Base-by-base conservation (phyloP, 2,888 invertebrate genomes). In the Amitus sp. region DNA sequence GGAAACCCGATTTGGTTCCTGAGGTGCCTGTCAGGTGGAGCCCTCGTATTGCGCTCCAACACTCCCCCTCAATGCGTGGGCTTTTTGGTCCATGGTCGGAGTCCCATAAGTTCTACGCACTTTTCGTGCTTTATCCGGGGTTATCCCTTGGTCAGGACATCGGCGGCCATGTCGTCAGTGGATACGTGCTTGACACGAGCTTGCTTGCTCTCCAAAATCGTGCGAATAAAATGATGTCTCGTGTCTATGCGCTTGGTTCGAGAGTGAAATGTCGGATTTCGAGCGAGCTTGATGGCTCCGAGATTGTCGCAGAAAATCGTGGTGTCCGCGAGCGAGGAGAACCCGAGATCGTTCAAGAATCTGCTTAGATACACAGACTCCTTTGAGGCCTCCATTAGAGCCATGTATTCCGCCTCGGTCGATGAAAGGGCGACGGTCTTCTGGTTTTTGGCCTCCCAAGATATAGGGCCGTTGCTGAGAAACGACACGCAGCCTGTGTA, bases 221-320 rank as follows among this genome's bases (percentile, higher is more conserved):
- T 33, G 6, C 62, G 45, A 13, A 62, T 45, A 18, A 55, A 59
- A 10, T 62, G 56, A 19, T 53, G 51, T n/a, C 59, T 7, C 2
- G 62, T 20, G 23, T 62, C 59, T 5, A 65, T 62, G 33, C 62
- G 58, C 23, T 65, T 62, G 4, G 42, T 59, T 5, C 62, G 28
- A 7, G 43, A n/a, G 15, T 65, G 59, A 18, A 53, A 65, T 7
- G 51, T 45, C 0, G 50, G 49, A 30, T 62, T 59, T 7, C 47
- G 15, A 7, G 54, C 62, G 0, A 65, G 46, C 4, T 18, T 23
- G 2, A 27, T 28, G 1, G 57, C 57, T 3, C 54, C 51, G 13
- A 37, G 45, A 27, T 61, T 66, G 18, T 66, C 62, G 27, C 20
- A 33, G 12, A 39, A 49, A 3, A 63, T 13, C 6, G 9, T 39